Base-by-base conservation (phyloP, 2,888 invertebrate species). In the Oligia fasciuncula region DNA sequence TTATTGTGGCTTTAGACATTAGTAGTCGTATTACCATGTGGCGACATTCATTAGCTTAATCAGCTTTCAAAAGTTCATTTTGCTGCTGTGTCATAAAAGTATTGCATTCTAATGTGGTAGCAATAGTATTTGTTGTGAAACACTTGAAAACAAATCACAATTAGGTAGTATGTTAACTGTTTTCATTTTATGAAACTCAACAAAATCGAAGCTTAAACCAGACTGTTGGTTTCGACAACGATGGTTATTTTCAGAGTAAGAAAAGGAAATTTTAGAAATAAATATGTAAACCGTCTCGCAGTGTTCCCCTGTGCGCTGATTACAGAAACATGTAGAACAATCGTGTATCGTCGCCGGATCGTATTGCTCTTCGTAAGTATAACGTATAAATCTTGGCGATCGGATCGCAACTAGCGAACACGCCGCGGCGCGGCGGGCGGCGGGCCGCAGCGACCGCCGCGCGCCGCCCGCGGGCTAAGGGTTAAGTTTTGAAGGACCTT, bases 271-370 rank as follows among this genome's bases (percentile, higher is more conserved):
- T 71, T 43, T 71, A 6, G 11, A 62, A 43, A 60, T 40, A 17
- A 19, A 1, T 46, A 29, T 71, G 9, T 60, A 57, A n/a, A 69
- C 46, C 80, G 62, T 77, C 90, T 91, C 93, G 69, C 82, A 65
- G 14, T 72, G 49, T 84, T 85, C 57, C 73, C 17, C 73, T 90
- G 90, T 88, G 67, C 91, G 73, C 77, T 85, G 88, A 91, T 91
- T 87, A 86, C 83, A 82, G 88, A 88, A 86, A 87, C 85, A 87
- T 86, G 89, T 89, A 87, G 86, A 77, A 83, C 80, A 87, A 85
- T 79, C 75, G 76, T 78, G 85, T 89, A 90, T 92, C 90, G 85
- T 84, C 84, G 83, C 86, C 81, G 87, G 86, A 88, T 84, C 80
- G 80, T 81, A 86, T 81, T 77, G 83, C 83, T 78, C 66, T 85